phyloP scores from a whole-genome alignment of 1,140 invertebrate genomes.

The Stenopsyche tienmushanensis region DNA sequence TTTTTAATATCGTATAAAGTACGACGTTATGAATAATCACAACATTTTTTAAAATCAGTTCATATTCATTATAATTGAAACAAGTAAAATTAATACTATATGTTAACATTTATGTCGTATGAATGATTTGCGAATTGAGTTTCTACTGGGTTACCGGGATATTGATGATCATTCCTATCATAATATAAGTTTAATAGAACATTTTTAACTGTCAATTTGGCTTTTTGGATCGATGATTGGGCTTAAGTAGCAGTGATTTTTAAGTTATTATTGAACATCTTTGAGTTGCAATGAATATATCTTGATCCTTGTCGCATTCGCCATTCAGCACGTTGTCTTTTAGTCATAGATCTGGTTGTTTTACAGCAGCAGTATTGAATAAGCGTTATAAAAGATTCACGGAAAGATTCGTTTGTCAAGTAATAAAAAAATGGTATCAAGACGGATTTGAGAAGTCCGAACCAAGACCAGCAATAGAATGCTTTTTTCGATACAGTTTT shows the following conservation, averaged over 20 bases:
- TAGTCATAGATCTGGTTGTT: neutral
- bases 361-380: conserved; percentile 15
- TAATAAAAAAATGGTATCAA: neutral
- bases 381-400: conserved; percentile 2
- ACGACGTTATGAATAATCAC: too few species aligned
- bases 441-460: neutral
- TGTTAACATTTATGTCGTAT: too few species aligned
- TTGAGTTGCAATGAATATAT: neutral
- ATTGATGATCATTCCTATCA: neutral
- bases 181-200: neutral
- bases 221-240: neutral
- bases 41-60: too few species aligned
- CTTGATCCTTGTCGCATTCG: neutral
- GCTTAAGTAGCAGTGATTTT: neutral
- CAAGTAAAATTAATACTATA: too few species aligned
- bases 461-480: neutral
- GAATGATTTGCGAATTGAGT: too few species aligned
- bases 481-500: neutral
- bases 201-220: neutral
- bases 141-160: too few species aligned
- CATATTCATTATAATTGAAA: too few species aligned
- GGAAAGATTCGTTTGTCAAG: conserved; percentile 2
- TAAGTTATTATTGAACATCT: too few species aligned
- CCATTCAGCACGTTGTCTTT: neutral
- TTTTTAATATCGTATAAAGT: too few species aligned